Evolutionary conservation across 1,140 invertebrate species (phyloP).

Genomic region (Megathymus violae): DNA sequence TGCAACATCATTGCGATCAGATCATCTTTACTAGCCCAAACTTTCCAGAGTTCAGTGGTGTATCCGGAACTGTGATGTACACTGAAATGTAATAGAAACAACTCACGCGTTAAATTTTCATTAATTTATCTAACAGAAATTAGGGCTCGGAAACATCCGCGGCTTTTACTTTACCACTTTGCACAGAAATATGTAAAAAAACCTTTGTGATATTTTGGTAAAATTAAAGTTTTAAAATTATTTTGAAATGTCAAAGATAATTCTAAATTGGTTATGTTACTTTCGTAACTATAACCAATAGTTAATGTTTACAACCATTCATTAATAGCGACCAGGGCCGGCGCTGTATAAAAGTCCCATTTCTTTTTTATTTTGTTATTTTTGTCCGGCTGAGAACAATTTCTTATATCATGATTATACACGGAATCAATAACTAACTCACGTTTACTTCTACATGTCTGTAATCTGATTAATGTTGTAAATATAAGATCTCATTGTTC

Average conservation of each 20-base stretch:
- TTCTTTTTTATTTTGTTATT: constrained; percentile 33
- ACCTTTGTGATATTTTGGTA: too few relatives aligned
- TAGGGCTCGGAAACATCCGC: too few relatives aligned
- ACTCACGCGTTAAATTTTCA: too few relatives aligned
- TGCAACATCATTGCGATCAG: not conserved
- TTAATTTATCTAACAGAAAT: too few relatives aligned
- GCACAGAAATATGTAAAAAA: too few relatives aligned
- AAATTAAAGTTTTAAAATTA: too few relatives aligned
- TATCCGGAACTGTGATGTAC: not conserved
- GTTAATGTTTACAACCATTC: not conserved
- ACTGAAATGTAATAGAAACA: too few relatives aligned
- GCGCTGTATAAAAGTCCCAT: constrained; percentile 26
- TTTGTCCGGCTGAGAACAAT: constrained; percentile 27
- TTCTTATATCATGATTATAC: constrained; percentile 10
- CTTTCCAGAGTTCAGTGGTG: not conserved
- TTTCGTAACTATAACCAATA: too few relatives aligned
- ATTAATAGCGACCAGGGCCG: constrained; percentile 23
- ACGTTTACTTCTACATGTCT: constrained; percentile 2
- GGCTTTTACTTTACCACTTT: too few relatives aligned
- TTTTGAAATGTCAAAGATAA: too few relatives aligned
- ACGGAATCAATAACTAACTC: constrained; percentile 15
- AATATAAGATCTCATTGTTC: constrained; percentile 19
- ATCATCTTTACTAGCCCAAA: constrained; percentile 1
- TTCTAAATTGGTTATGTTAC: too few relatives aligned
- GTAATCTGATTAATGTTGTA: constrained; percentile 3